These are phyloP conservation scores for Willisornis vidua DNA, from an alignment of 2,113 vertebrate genomes.

Conservation along the genomic window DNA sequence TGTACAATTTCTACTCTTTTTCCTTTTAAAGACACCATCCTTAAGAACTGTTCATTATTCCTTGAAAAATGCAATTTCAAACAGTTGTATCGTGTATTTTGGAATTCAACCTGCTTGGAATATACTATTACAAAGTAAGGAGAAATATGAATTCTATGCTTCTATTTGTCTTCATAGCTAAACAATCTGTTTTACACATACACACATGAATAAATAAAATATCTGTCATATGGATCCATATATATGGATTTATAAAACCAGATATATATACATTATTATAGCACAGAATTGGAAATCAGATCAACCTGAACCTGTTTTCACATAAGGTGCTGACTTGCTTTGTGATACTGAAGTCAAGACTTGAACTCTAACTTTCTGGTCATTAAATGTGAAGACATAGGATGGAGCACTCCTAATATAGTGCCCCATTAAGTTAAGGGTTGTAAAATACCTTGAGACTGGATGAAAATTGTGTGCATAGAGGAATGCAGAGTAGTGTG, in stretches of 20 bases:
- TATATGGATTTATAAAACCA: background rate
- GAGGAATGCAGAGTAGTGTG: background rate
- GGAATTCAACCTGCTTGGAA: background rate
- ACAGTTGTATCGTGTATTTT: background rate
- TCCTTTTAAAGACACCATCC: background rate
- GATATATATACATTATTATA: background rate
- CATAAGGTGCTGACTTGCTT: background rate
- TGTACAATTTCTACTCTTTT: background rate
- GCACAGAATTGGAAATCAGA: background rate
- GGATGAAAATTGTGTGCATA: background rate
- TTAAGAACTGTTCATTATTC: background rate
- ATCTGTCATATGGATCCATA: background rate
- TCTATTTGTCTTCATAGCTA: background rate
- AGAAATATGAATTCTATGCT: background rate
- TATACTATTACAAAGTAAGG: background rate
- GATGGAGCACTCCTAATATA: background rate
- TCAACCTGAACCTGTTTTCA: background rate
- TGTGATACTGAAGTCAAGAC: background rate
- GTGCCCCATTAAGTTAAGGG: background rate
- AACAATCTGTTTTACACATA: background rate
- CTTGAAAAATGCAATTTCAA: background rate
- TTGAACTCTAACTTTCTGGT: background rate
- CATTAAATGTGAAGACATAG: background rate
- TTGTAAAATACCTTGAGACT: background rate
- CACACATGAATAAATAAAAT: background rate